A percentile compares a stretch with the other conserved stretches of the same genome.
Conservation (phyloP, 2,113 vertebrate genomes). For the Bothrops jararaca region DNA sequence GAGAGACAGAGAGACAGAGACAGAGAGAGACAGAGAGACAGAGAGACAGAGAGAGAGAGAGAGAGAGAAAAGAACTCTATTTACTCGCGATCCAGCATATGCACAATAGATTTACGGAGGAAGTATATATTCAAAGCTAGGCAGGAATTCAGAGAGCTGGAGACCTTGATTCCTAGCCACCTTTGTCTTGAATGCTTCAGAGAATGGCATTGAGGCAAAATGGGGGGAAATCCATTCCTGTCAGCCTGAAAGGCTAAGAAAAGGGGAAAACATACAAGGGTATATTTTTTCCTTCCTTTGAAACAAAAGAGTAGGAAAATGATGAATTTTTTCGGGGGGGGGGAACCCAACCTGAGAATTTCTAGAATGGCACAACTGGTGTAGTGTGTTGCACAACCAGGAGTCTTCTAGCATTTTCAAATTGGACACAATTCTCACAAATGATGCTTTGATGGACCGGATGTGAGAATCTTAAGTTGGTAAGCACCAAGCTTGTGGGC, state of each 20-base stretch:
- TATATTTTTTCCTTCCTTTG: background rate
- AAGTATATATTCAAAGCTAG: background rate
- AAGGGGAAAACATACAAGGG: no score
- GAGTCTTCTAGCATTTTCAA: background rate
- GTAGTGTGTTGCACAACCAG: background rate
- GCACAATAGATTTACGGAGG: background rate
- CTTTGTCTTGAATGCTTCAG: background rate
- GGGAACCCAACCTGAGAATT: background rate
- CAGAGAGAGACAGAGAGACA: background rate
- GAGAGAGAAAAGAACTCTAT: background rate
- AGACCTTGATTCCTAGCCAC: background rate
- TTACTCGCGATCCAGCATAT: background rate
- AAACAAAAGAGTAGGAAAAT: background rate
- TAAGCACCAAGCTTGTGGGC: no score
- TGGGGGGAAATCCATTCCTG: background rate
- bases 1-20: background rate
- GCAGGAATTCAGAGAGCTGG: background rate
- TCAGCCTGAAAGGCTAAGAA: background rate
- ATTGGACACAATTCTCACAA: background rate
- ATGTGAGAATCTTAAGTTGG: background rate
- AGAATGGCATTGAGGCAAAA: background rate
- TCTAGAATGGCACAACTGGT: background rate
- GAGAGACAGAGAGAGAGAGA: no score
- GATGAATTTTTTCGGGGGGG: background rate
- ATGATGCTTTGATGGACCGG: background rate